Base-by-base conservation (phyloP, 2,888 invertebrate species). In the Ischnura elegans region DNA sequence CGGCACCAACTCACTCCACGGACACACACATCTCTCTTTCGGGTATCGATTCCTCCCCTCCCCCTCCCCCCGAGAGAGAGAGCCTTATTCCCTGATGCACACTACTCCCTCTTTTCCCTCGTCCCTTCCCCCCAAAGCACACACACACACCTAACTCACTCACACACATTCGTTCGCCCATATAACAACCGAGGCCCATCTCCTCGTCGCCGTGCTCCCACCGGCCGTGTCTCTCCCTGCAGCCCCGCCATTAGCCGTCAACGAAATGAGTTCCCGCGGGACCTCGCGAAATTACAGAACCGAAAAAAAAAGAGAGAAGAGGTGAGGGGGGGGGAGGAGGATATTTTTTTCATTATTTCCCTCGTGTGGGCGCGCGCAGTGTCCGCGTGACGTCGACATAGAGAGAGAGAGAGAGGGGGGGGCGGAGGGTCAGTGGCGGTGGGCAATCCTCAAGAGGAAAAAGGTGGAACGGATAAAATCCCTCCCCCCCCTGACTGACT, bases 271-370 rank as follows among this genome's bases (percentile, higher is more conserved):
- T 90, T 45, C 90, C 90, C 90, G 16, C 66, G 90, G 90, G 90
- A 90, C 90, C 90, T 66, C 90, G 90, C 90, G 90, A 90, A 90
- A 90, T 90, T 90, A 90, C 90, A 61, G 90, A 90, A 66, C 90
- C 90, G 66, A 90, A 90, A 90, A 90, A 90, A 61, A 29, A 25
- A 51, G 51, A 51, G 51, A 51, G n/a, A 51, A 51, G 51, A 61
- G 10, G 10, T 8, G n/a, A 76, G 76, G 2, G 13, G 36, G 16
- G 76, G 2, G 13, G 36, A 36, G 76, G 16, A 90, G n/a, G 61
- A 90, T 90, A 21, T 61, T 90, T 90, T 90, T 87, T 36, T 87
- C 55, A 55, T 55, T 90, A 66, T n/a, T 51, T 87, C 42, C 55
- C 90, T 25, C 36, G 90, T 87, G 87, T 90, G 90, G 29, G 76